A percentile compares a stretch with the other conserved stretches of the same genome.
Evolutionary conservation across 2,888 invertebrate genomes (phyloP).

Genomic region (Aporophyla nigra): DNA sequence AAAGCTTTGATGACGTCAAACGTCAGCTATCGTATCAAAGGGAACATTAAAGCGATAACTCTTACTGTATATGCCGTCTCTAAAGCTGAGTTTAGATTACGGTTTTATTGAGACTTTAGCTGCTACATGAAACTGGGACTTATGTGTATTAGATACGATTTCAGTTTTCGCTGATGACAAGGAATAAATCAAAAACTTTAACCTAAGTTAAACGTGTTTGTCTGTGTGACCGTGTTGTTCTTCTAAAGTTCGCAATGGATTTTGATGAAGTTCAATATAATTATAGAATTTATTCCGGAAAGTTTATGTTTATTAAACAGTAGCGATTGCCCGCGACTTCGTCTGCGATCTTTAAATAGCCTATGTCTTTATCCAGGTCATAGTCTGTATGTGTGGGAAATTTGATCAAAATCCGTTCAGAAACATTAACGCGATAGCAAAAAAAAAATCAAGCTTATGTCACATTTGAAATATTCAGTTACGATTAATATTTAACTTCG

Average conservation of each 20-base stretch:
- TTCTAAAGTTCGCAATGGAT: not conserved
- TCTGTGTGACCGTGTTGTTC: not conserved
- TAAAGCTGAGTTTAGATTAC: conserved; percentile 42
- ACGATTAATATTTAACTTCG: not conserved
- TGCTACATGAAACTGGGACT: conserved; percentile 6
- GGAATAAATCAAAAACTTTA: not conserved
- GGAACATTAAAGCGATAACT: conserved; percentile 60
- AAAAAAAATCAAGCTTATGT: no score
- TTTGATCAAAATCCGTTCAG: no score
- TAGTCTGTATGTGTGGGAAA: no score
- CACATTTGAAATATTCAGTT: no score
- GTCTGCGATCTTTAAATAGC: no score
- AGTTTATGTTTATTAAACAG: not conserved
- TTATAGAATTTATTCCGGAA: not conserved
- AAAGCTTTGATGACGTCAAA: conserved; percentile 62
- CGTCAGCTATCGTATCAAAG: conserved; percentile 61
- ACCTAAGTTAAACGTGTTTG: not conserved
- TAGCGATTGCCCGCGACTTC: no score
- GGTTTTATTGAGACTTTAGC: conserved; percentile 24
- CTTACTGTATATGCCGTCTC: conserved; percentile 24
- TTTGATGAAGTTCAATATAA: not conserved
- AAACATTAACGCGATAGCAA: no score
- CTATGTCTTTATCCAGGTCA: no score
- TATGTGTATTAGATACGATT: not conserved
- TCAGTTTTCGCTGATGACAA: not conserved